Percentiles rank a stretch among this genome's conserved stretches.
These are phyloP conservation scores for Atherix ibis DNA, from an alignment of 2,888 invertebrate species.

Conservation along the genomic window DNA sequence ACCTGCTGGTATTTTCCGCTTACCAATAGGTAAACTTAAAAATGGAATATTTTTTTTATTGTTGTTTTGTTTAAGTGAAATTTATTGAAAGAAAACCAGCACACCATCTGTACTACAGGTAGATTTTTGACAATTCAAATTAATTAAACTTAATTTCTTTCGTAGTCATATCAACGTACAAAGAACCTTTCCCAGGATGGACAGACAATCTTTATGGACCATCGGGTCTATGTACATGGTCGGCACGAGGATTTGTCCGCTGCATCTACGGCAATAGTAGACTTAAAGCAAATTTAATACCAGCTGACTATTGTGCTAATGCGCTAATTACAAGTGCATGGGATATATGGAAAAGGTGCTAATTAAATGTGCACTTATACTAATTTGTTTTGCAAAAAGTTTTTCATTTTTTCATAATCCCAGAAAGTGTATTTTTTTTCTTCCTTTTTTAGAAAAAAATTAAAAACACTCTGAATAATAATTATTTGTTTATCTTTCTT, in stretches of 20 bases:
- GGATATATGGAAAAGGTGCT: conserved; percentile 32
- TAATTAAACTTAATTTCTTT: conserved; percentile 5
- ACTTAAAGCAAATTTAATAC: conserved; percentile 30
- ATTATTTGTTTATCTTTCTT: background rate
- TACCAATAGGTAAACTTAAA: conserved; percentile 29
- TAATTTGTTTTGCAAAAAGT: no score
- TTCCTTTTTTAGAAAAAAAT: background rate
- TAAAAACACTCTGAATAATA: conserved; percentile 1
- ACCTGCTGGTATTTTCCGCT: conserved; percentile 32
- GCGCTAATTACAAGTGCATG: conserved; percentile 33
- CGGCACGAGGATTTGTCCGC: conserved; percentile 30
- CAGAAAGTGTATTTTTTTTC: background rate
- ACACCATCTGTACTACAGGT: no score
- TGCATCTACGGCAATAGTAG: conserved; percentile 28
- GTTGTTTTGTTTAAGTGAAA: background rate
- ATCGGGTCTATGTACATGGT: conserved; percentile 31
- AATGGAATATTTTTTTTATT: background rate
- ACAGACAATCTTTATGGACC: conserved; percentile 34
- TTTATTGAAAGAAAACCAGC: no score
- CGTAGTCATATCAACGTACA: conserved; percentile 33
- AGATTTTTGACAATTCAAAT: no score
- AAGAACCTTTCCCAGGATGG: conserved; percentile 33
- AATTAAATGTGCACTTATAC: background rate
- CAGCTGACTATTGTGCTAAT: conserved; percentile 34
- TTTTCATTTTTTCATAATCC: conserved; percentile 5